Evolutionary conservation across 2,113 vertebrate genomes (phyloP), one percentile per base, ranked within the genome.

Genomic region (Sylvilagus bachmani): DNA sequence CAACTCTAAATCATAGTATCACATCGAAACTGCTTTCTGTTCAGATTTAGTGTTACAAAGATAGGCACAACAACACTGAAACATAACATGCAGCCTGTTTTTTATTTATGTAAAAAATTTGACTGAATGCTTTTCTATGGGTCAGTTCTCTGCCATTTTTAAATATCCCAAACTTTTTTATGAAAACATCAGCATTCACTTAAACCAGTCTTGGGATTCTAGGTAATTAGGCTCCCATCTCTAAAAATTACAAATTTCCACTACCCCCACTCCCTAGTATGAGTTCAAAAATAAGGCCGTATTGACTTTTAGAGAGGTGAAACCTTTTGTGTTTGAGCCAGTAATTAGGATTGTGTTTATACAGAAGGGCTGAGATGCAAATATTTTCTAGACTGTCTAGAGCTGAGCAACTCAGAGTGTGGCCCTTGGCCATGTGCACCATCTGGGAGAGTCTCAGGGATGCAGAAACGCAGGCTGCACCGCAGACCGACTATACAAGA

Each of bases 1-100:
- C 83, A 91, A 69, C 90, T 97, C 67, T 97, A 96, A 96, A 97
- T 97, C 91, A 94, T 16, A 82, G 94, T 62, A 96, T 86, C 62
- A 62, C 70, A 89, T 78, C 83, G 80, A 92, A 96, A 91, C 86
- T 87, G 89, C 70, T 88, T 80, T 95, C 51, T 96, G 67, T 71
- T 89, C 93, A 95, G 70, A 13, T 27, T 66, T 71, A 53, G 25
- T 92, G 70, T 79, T 90, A 92, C 4, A 92, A 95, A 93, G 93
- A 96, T 66, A 86, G 66, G 67, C 73, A 95, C 74, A 88, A 84
- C 71, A 91, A 75, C 58, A 91, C 49, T 81, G 71, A 96, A 94
- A 88, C 29, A 33, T 75, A 93, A 87, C 12, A 51, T 29, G 10
- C 80, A 87, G 69, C 77, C 90, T 95, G 44, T 24, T 78, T 96